A percentile compares a stretch with the other conserved stretches of the same genome.
Evolutionary conservation across 2,797 vertebrate species (phyloP).

Genomic region (Characodon lateralis): DNA sequence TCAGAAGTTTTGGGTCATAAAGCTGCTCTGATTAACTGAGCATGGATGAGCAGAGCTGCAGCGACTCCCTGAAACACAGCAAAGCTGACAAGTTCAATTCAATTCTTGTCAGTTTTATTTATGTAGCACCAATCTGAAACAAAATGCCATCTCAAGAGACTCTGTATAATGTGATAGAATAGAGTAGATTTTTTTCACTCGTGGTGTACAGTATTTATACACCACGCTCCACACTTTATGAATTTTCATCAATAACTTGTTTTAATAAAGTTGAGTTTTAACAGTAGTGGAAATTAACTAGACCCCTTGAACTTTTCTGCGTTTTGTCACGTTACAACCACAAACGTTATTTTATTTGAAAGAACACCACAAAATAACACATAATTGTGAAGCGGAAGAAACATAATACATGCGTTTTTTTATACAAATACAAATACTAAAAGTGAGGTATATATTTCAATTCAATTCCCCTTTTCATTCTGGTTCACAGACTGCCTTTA

Average conservation of each 20-base stretch:
- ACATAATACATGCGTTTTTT: neutral
- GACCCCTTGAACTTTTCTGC: neutral
- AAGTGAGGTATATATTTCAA: neutral
- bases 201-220: neutral
- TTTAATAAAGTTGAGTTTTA: neutral
- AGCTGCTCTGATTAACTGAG: slow-evolving; percentile 28
- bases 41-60: slow-evolving; percentile 19
- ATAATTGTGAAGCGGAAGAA: neutral
- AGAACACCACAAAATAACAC: too few species aligned
- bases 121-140: slow-evolving; percentile 4
- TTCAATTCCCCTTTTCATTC: neutral
- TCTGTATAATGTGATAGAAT: slow-evolving; percentile 6
- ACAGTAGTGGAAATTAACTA: neutral
- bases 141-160: slow-evolving; percentile 4
- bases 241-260: neutral
- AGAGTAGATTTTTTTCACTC: neutral
- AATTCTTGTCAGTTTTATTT: slow-evolving; percentile 11
- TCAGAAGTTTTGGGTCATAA: slow-evolving; percentile 3
- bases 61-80: neutral
- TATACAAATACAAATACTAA: neutral
- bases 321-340: neutral
- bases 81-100: slow-evolving; percentile 16
- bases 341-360: neutral
- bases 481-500: too few species aligned
- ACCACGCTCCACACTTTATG: neutral